Evolutionary conservation across 2,113 vertebrate species (phyloP).

Genomic region (Chauna torquata): DNA sequence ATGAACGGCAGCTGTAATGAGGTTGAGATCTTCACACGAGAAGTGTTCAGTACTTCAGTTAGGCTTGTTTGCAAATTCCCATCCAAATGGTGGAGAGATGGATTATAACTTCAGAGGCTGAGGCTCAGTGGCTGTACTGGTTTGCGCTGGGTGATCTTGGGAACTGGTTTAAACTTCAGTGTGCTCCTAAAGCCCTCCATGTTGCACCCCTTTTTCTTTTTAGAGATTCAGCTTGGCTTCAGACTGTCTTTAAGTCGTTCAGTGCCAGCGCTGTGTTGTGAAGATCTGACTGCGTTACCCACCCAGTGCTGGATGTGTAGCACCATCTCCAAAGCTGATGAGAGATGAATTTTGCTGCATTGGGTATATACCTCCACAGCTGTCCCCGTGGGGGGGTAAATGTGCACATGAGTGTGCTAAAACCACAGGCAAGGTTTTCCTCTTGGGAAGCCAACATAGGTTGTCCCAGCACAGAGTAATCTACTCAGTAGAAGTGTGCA

Average conservation of each 20-base stretch:
- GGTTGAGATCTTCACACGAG: neutral
- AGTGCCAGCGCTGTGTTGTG: accelerated
- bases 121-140: neutral
- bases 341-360: neutral
- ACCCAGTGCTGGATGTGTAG: neutral
- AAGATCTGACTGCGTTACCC: neutral
- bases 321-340: neutral
- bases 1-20: neutral
- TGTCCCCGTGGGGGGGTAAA: neutral
- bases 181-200: accelerated
- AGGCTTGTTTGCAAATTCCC: neutral
- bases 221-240: neutral
- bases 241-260: neutral
- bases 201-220: neutral
- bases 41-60: neutral
- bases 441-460: neutral
- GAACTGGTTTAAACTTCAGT: neutral
- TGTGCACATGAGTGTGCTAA: neutral
- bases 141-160: neutral
- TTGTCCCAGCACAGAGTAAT: neutral
- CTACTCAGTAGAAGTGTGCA: neutral
- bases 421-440: neutral
- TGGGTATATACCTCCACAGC: neutral
- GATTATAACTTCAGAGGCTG: neutral
- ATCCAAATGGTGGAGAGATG: neutral